These are phyloP conservation scores for Gymnocephalus cernua DNA, from an alignment of 2,113 vertebrate genomes.

Conservation along the genomic window DNA sequence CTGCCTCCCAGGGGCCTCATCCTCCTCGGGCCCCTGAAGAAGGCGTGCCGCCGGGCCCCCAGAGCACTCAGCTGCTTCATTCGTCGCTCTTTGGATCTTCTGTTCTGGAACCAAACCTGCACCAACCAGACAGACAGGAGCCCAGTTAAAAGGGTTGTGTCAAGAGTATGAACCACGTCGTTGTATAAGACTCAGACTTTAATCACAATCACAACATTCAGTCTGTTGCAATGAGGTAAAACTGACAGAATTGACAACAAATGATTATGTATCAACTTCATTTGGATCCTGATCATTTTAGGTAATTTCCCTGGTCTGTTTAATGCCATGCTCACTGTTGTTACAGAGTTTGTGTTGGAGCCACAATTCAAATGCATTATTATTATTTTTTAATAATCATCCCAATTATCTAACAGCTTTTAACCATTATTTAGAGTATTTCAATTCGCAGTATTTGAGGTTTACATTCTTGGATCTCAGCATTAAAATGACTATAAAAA, in stretches of 20 bases:
- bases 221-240: background rate
- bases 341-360: conserved; percentile 22
- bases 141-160: background rate
- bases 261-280: background rate
- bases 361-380: background rate
- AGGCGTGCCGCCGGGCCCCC: conserved; percentile 92
- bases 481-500: background rate
- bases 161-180: background rate
- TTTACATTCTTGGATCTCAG: background rate
- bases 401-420: background rate
- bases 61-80: conserved; percentile 97
- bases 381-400: background rate
- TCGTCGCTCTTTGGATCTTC: conserved; percentile 92
- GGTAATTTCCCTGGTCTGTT: background rate
- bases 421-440: background rate
- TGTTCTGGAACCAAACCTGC: conserved; percentile 83
- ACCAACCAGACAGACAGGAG: background rate
- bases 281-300: conserved; percentile 14
- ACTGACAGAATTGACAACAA: background rate
- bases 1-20: conserved; percentile 94
- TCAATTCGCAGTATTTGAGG: background rate
- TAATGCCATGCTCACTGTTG: conserved; percentile 17
- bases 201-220: background rate
- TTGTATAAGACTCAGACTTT: background rate
- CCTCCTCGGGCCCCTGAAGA: conserved; percentile 94